Evolutionary conservation across 2,888 invertebrate species (phyloP).

Genomic region (Diadegma fenestrale): DNA sequence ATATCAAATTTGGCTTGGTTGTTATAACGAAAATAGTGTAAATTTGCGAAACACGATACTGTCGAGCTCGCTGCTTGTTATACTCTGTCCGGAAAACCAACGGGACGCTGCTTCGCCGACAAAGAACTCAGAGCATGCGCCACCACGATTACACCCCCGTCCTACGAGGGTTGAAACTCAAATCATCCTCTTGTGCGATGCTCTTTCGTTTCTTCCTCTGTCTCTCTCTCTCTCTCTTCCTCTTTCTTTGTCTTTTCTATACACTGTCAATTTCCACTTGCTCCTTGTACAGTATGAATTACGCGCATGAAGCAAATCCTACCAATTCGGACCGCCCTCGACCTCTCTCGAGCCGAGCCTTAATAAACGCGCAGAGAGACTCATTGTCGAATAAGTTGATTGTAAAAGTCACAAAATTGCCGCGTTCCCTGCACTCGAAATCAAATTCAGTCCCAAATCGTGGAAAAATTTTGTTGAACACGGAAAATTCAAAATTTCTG

Average conservation of each 20-base stretch:
- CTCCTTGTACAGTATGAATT: neutral
- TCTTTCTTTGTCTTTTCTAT: conserved; percentile 17
- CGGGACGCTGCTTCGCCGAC: conserved; percentile 67
- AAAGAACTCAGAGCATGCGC: conserved; percentile 78
- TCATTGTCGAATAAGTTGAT: neutral
- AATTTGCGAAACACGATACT: conserved; percentile 41
- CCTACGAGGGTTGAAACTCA: conserved; percentile 44
- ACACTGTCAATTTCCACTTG: conserved; percentile 8
- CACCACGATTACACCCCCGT: conserved; percentile 44
- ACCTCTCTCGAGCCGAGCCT: neutral
- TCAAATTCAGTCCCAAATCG: too few relatives aligned
- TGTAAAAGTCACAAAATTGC: too few relatives aligned
- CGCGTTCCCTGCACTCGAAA: too few relatives aligned
- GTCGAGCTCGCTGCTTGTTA: conserved; percentile 54
- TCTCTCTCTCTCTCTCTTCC: neutral
- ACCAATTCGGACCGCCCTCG: neutral
- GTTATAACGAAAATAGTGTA: neutral
- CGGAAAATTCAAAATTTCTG: too few relatives aligned
- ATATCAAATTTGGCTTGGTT: neutral
- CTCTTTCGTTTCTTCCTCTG: conserved; percentile 11
- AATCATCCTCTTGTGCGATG: conserved; percentile 44
- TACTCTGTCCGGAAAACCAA: conserved; percentile 63
- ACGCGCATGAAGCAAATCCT: neutral
- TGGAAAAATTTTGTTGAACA: too few relatives aligned
- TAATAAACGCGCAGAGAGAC: neutral